Evolutionary conservation across 2,113 vertebrate genomes (phyloP).

Genomic region (Junco hyemalis): DNA sequence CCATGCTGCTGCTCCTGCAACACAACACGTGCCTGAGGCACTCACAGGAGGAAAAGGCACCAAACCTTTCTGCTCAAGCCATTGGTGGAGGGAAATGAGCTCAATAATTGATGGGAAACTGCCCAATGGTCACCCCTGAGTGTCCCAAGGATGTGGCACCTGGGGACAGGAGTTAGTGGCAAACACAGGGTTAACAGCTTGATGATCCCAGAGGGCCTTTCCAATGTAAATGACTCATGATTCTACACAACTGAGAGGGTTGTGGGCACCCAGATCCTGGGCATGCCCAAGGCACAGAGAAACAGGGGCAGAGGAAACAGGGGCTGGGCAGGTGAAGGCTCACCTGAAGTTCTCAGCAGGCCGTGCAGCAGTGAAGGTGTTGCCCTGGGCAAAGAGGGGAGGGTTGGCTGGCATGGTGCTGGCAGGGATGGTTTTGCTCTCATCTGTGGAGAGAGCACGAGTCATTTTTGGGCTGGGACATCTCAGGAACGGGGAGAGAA

Average conservation of each 20-base stretch:
- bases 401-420: conserved; percentile 77
- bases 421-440: conserved; percentile 83
- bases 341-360: conserved; percentile 88
- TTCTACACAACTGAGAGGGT: not conserved
- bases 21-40: not conserved
- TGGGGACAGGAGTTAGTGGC: not conserved
- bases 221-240: not conserved
- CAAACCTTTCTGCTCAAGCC: rapidly evolving
- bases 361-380: conserved; percentile 77
- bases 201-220: not conserved
- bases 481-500: not conserved
- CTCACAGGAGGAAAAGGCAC: not conserved
- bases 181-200: rapidly evolving
- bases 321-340: not conserved
- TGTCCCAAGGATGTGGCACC: not conserved
- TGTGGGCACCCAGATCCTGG: too few species aligned
- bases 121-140: not conserved
- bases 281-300: not conserved
- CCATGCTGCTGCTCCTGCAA: conserved; percentile 77
- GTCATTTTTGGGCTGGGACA: not conserved
- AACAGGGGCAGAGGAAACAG: not conserved
- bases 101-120: rapidly evolving
- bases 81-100: rapidly evolving
- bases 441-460: conserved; percentile 71
- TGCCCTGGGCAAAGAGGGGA: conserved; percentile 83